Evolutionary conservation across 2,888 invertebrate species (phyloP), one percentile per base, ranked within the genome.

Genomic region (Disparrhopalites patrizii): DNA sequence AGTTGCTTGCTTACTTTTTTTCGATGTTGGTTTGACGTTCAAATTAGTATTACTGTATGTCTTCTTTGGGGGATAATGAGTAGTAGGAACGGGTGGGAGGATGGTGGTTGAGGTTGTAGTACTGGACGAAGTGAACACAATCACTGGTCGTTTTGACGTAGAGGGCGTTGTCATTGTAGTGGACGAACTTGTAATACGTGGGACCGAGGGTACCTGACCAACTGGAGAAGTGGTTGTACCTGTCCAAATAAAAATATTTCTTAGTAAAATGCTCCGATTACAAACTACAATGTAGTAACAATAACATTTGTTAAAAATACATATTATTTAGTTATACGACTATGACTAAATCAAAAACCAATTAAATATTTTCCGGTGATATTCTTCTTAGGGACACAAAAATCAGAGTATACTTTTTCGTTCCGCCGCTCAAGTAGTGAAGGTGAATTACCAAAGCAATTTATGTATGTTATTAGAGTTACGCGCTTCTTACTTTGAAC

Each of bases 21-120:
- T 90, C 76, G 87, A 87, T 76, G 87, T 84, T 58, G 86, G 83
- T 77, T 85, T 85, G 76, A 82, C 79, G 67, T 76, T 77, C 67
- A 76, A 74, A 70, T 74, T 76, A 58, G 74, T 76, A 63, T 67
- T 66, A 70, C 70, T 68, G 66, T 62, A 76, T 70, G 69, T 74
- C 73, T 71, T 75, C 72, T 71, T 76, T 75, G 66, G 75, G 68
- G 70, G 76, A 67, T 68, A 73, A 57, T 63, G 72, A 50, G 76
- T 79, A 76, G 77, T 77, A 77, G 77, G 78, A 77, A 77, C 79
- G 33, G 76, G 79, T 77, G 76, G 76, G 78, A 77, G 78, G 74
- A 75, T 77, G 77, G 75, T 79, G 78, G 77, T 79, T 76, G 81
- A 80, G 75, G 80, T 79, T 65, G 81, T 79, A 51, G 73, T 70